phyloP scores from a whole-genome alignment of 2,888 invertebrate species.

The Xanthia togata region DNA sequence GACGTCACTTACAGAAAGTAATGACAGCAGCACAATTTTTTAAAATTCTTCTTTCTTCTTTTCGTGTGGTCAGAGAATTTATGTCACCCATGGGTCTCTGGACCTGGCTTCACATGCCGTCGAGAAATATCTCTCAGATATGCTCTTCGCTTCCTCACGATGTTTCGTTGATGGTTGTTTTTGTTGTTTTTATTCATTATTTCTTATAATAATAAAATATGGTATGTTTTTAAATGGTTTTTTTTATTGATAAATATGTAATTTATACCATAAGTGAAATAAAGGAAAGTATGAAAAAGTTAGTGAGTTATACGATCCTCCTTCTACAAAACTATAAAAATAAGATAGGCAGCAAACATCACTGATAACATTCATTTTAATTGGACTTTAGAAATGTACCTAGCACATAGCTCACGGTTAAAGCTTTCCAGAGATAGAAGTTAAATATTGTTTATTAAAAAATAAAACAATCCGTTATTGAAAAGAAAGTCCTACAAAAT shows the following conservation, averaged over 20 bases:
- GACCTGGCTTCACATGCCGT: too few species aligned
- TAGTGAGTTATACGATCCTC: neutral
- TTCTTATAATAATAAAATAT: neutral
- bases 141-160: too few species aligned
- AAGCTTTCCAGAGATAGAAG: too few species aligned
- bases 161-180: too few species aligned
- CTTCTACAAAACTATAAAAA: neutral
- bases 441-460: neutral
- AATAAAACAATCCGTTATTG: neutral
- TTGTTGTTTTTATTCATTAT: neutral
- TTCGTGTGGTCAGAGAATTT: too few species aligned
- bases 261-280: neutral
- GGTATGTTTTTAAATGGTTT: neutral
- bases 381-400: neutral
- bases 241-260: neutral
- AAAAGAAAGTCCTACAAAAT: neutral
- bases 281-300: neutral
- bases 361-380: neutral
- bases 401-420: neutral
- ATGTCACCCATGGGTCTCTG: too few species aligned
- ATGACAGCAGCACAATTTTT: neutral
- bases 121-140: too few species aligned
- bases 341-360: too few species aligned
- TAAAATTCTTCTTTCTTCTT: neutral
- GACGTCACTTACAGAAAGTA: conserved; percentile 25